Evolutionary conservation across 2,888 invertebrate species (phyloP).

Genomic region (Ectropis crepuscularia): DNA sequence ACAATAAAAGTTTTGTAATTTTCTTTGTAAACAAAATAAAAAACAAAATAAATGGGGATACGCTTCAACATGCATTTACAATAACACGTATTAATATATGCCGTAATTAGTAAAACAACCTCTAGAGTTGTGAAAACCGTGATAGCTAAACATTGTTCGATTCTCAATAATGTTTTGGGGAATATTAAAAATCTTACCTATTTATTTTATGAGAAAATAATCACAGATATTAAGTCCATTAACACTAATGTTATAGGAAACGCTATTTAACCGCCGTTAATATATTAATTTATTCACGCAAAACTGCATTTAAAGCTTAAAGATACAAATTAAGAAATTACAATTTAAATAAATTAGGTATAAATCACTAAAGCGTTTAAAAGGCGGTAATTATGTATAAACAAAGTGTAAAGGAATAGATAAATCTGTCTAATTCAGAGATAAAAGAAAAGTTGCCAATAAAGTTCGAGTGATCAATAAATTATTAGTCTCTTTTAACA

Average conservation of each 20-base stretch:
- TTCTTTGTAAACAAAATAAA: too few relatives aligned
- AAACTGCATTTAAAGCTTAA: slow-evolving; percentile 38
- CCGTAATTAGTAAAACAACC: too few relatives aligned
- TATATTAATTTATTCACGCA: slow-evolving; percentile 39
- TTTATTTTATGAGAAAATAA: slow-evolving; percentile 5
- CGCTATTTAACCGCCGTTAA: slow-evolving; percentile 31
- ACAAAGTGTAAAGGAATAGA: slow-evolving; percentile 36
- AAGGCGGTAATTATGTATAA: slow-evolving; percentile 29
- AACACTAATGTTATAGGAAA: slow-evolving; percentile 26
- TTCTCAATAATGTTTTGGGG: not conserved
- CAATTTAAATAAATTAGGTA: slow-evolving; percentile 23
- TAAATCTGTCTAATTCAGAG: slow-evolving; percentile 27
- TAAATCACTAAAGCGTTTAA: slow-evolving; percentile 32
- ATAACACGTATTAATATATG: too few relatives aligned
- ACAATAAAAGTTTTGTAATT: too few relatives aligned
- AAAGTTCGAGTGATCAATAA: not conserved
- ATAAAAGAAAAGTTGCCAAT: slow-evolving; percentile 7
- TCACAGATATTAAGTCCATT: slow-evolving; percentile 20
- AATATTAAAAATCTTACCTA: not conserved
- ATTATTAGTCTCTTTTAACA: not conserved
- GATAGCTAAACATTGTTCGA: not conserved
- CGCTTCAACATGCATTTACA: too few relatives aligned
- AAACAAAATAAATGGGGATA: too few relatives aligned
- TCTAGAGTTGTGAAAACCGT: too few relatives aligned
- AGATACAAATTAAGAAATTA: slow-evolving; percentile 33